These are phyloP conservation scores for Misgurnus mizolepis DNA, from an alignment of 2,113 vertebrate species.

Conservation along the genomic window DNA sequence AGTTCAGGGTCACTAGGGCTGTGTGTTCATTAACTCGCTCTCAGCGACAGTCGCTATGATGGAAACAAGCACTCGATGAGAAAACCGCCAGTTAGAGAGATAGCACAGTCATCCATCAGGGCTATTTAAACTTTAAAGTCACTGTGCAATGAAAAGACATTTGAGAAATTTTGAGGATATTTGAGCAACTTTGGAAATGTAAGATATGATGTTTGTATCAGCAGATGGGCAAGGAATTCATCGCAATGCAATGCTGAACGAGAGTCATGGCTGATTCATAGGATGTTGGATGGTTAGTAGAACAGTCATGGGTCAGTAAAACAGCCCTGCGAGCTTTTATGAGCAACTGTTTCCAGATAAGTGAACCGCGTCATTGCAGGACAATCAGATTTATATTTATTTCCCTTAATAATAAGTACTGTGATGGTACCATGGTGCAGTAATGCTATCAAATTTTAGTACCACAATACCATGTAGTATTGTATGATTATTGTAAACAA, in stretches of 20 bases:
- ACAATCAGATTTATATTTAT: background rate
- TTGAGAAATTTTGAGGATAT: background rate
- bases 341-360: background rate
- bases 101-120: background rate
- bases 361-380: background rate
- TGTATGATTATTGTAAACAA: too few species aligned
- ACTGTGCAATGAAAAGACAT: background rate
- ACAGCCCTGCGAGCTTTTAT: background rate
- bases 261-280: background rate
- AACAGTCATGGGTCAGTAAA: conserved; percentile 2
- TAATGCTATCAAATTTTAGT: background rate
- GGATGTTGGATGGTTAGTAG: background rate
- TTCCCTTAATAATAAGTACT: background rate
- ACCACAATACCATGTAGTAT: background rate
- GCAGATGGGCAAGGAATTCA: background rate
- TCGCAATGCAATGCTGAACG: background rate
- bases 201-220: background rate
- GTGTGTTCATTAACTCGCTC: background rate
- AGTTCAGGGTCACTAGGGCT: conserved; percentile 14
- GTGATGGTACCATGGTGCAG: background rate
- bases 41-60: background rate
- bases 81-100: background rate
- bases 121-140: conserved; percentile 28
- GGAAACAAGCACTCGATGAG: background rate
- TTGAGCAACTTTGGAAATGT: background rate